Evolutionary conservation across 2,797 vertebrate genomes (phyloP).

Genomic region (Petrocephalus sullivani): DNA sequence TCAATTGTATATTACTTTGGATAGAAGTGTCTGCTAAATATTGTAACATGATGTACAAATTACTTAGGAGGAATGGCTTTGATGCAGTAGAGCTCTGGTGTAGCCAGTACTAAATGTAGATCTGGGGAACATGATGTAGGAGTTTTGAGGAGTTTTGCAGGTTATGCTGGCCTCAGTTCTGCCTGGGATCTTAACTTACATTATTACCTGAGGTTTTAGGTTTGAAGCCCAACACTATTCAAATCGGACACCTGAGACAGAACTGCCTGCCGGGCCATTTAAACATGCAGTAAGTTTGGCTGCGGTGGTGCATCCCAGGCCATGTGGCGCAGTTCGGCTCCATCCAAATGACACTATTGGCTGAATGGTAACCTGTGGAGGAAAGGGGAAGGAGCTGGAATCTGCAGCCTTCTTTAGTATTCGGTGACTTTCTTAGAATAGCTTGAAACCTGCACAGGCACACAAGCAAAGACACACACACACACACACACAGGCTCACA

Average conservation of each 20-base stretch:
- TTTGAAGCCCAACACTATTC: not conserved
- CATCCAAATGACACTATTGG: not conserved
- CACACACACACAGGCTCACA: not conserved
- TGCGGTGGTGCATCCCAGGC: not conserved
- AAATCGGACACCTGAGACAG: not conserved
- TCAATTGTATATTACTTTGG: not conserved
- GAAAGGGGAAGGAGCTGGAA: not conserved
- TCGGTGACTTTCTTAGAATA: not conserved
- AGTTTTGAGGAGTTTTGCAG: not conserved
- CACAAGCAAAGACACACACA: not conserved
- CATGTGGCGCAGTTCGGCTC: not conserved
- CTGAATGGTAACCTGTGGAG: not conserved
- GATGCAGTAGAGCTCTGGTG: not conserved
- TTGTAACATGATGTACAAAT: not conserved
- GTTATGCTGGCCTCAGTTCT: not conserved
- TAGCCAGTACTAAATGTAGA: not conserved
- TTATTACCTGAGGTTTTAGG: not conserved
- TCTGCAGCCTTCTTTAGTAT: not conserved
- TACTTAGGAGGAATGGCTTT: not conserved
- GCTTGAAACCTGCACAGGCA: not conserved
- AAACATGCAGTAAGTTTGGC: not conserved
- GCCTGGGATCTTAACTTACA: not conserved
- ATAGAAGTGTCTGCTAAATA: not conserved
- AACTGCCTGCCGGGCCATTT: not conserved
- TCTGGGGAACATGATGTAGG: not conserved